A percentile compares a stretch with the other conserved stretches of the same genome.
Evolutionary conservation across 2,888 invertebrate genomes (phyloP).

Genomic region (Allophyes oxyacanthae): DNA sequence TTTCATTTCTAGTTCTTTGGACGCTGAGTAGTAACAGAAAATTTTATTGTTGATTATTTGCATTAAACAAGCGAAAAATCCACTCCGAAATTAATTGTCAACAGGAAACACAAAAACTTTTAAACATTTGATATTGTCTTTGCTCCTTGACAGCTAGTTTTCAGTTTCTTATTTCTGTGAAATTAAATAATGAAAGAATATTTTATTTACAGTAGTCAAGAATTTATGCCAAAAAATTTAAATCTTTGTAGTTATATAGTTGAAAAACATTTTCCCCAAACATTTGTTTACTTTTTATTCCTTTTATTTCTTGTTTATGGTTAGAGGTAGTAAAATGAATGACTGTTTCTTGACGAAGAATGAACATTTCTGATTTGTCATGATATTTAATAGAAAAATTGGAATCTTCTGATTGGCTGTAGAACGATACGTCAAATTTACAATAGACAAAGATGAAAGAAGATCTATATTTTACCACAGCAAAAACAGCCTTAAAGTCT

Average conservation of each 20-base stretch:
- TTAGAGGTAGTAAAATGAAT: conserved; percentile 5
- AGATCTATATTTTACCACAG: conserved; percentile 13
- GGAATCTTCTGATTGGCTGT: conserved; percentile 9
- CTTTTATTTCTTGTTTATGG: conserved; percentile 11
- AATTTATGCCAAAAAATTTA: too few relatives aligned
- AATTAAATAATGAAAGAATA: background rate
- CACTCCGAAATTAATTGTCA: conserved; percentile 59
- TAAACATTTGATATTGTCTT: conserved; percentile 55
- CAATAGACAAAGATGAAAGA: conserved; percentile 10
- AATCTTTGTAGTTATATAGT: too few relatives aligned
- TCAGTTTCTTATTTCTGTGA: background rate
- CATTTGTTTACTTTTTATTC: conserved; percentile 9
- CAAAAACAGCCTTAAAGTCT: conserved; percentile 41
- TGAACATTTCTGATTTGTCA: conserved; percentile 10
- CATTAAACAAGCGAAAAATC: conserved; percentile 60
- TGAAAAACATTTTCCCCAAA: too few relatives aligned
- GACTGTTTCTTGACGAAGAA: background rate
- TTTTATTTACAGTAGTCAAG: background rate
- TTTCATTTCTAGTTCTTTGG: conserved; percentile 77
- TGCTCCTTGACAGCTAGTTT: conserved; percentile 38
- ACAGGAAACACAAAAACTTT: conserved; percentile 66
- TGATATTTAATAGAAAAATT: too few relatives aligned
- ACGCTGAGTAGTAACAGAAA: conserved; percentile 61
- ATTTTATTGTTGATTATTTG: conserved; percentile 59
- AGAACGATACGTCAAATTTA: background rate